Conservation (phyloP, 2,888 invertebrate species). For the Drosophila helvetica region DNA sequence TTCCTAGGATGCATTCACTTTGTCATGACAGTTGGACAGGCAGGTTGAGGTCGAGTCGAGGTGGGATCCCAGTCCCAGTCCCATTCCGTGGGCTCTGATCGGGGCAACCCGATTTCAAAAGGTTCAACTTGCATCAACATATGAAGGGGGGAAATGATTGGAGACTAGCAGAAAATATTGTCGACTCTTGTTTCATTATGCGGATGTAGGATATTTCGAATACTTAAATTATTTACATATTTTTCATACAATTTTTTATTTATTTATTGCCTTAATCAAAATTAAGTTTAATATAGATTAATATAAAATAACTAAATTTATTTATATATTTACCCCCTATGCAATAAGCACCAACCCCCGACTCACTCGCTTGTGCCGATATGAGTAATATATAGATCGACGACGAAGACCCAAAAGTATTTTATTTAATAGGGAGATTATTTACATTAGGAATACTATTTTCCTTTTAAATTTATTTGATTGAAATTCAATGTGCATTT, state of each 20-base stretch:
- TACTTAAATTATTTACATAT: neutral
- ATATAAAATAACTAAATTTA: neutral
- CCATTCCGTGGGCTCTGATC: conserved; percentile 11
- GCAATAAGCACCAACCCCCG: too few species aligned
- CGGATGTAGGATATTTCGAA: neutral
- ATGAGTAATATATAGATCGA: too few species aligned
- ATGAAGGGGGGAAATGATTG: neutral
- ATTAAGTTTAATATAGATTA: too few species aligned
- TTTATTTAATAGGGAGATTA: too few species aligned
- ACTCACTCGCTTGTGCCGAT: too few species aligned
- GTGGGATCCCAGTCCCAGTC: conserved; percentile 31
- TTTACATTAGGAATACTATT: too few species aligned
- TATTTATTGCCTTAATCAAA: neutral
- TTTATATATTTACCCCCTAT: too few species aligned
- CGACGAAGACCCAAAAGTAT: too few species aligned
- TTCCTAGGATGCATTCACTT: conserved; percentile 47
- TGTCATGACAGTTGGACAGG: conserved; percentile 47
- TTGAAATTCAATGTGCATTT: too few species aligned
- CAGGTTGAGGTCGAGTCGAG: conserved; percentile 46
- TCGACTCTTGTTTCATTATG: too few species aligned
- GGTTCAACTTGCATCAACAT: neutral
- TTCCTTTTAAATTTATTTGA: too few species aligned
- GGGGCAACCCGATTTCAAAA: neutral
- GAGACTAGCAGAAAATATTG: too few species aligned
- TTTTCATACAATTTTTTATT: neutral